Evolutionary conservation across 1,140 invertebrate species (phyloP), one percentile per base, ranked within the genome.

Genomic region (Leguminivora glycinivorella): DNA sequence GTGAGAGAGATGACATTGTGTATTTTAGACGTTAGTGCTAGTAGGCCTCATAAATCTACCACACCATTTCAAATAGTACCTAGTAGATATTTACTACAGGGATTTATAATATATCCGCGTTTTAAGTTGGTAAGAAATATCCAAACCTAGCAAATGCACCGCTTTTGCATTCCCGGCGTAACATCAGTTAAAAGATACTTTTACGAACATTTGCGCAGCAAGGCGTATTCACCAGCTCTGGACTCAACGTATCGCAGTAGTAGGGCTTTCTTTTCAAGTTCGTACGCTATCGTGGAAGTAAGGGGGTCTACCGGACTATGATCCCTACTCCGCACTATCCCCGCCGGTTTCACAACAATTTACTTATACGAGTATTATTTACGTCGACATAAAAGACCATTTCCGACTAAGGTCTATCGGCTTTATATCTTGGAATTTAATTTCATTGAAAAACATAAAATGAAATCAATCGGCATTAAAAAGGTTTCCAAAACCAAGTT

Each of bases 301-400:
- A 63, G 58, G 56, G 56, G 58, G 17, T 17, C 26, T 31, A 29
- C 25, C 25, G 25, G 5, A 17, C 58, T 63, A 63, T 25, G 6
- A 31, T 29, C 58, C 58, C 58, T 63, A 63, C 58, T 17, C 58
- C n/a, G 14, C 58, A 17, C 58, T 63, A 52, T 31, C 26, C 58
- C 26, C 14, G 24, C 56, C 58, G 25, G 58, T n/a, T 22, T 63
- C 58, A 68, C 67, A 69, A 71, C 58, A 19, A 71, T 70, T 56
- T 74, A 77, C 56, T 72, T 70, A 72, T 68, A 75, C 76, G 76
- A 77, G 76, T 77, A 77, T 77, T 77, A 72, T 56, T 31, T 73
- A 60, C 40, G 29, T 63, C 17, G 58, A 31, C 58, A 63, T 24
- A 4, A 29, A 26, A 10, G 5, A 29, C 25, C 25, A 31, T 63